Evolutionary conservation across 92 coral and sea anemone genomes (phyloP), one percentile per base, ranked within the genome.

Genomic region (Phymanthus crucifer): DNA sequence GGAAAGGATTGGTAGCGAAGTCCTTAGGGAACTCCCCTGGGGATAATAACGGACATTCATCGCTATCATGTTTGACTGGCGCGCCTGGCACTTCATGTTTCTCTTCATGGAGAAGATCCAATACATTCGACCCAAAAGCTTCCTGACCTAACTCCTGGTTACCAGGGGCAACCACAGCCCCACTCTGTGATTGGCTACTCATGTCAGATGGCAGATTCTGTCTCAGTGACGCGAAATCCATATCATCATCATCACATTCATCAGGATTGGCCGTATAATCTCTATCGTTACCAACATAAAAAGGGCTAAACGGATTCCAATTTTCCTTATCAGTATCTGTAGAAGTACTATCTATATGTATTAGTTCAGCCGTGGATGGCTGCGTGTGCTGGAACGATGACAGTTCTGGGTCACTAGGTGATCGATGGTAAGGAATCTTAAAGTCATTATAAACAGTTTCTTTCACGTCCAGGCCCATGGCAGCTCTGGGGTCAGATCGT

Each of bases 281-380:
- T 18, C 18, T 17, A 45, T 89, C 93, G 4, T 85, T 89, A 29
- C 84, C 85, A n/a, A 80, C 78, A 77, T 92, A 90, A 77, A 87
- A 92, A 36, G 97, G 97, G 67, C 94, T 92, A 58, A 92, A 92
- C 0, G 97, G 97, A 48, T 92, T 92, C 94, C 94, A 90, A 80
- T 92, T 87, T 32, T 91, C 88, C 56, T 83, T 86, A 61, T 85
- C 40, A 31, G 75, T 85, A 17, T 83, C 74, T 72, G 74, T 52
- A 21, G 79, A 2, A 16, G 85, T 48, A 9, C 73, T 57, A 16
- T 82, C 97, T 43, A 92, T 84, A 35, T 79, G 80, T 40, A 92
- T 93, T 27, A 92, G 76, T 56, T 84, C 83, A 65, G 78, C 88
- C 27, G 84, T 85, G 11, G 71, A 8, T 18, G 82, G 86, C 8